Base-by-base conservation (phyloP, 2,113 vertebrate genomes). In the Mystacornis crossleyi region DNA sequence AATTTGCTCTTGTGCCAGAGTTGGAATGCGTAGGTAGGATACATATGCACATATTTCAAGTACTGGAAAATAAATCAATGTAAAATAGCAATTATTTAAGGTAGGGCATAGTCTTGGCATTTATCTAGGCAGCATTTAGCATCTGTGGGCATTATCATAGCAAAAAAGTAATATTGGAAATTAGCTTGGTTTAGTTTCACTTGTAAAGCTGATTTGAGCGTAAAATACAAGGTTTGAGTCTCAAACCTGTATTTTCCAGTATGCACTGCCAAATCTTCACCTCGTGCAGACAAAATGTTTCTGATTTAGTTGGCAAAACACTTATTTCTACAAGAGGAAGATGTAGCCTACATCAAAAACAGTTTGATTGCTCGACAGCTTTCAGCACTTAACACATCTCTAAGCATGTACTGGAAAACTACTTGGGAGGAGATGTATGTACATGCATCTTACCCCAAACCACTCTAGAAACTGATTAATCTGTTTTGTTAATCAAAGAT, bases 401-500 rank as follows among this genome's bases (percentile, higher is more conserved):
- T 92, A 94, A 93, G 64, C 62, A 26, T 80, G 94, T 91, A 67
- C 75, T 78, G 51, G 53, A 81, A 97, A 96, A 97, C 79, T 93
- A 29, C 90, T 96, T 87, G 91, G 92, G 89, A 95, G 95, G 96
- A 92, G 88, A 79, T 64, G n/a, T 17, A 47, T 43, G 88, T 89
- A 10, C 57, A 25, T 36, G 42, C 42, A n/a, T 89, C 69, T 86
- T 83, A 57, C 70, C 54, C 50, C 36, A 36, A 84, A 90, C 83
- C 90, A 85, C 60, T 48, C 88, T 87, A 89, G 90, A 94, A 96
- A 96, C 95, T 93, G 81, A 96, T 95, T 96, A 94, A 97, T 96
- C 89, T 91, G 88, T 92, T 96, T 91, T 92, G 81, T 93, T 97
- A 95, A 97, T 97, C 94, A 97, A 97, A 96, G 95, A 96, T 97